phyloP scores from a whole-genome alignment of 2,113 vertebrate species.

The Egretta garzetta region DNA sequence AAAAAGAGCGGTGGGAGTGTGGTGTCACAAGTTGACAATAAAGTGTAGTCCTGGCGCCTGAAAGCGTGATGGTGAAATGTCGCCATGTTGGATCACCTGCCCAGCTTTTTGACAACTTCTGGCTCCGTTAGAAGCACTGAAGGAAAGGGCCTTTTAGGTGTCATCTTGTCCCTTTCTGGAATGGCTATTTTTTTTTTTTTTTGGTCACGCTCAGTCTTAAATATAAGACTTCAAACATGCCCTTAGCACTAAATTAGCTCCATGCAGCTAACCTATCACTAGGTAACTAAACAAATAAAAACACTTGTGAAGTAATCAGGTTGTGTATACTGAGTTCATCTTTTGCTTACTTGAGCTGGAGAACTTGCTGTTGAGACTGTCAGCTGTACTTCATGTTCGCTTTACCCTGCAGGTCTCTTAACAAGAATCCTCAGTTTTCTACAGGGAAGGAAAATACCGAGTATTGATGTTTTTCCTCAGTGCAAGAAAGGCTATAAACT shows the following conservation, averaged over 20 bases:
- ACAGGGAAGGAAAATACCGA: neutral
- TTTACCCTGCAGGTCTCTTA: neutral
- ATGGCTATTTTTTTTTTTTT: accelerated
- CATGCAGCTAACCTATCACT: too few relatives aligned
- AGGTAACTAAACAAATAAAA: neutral
- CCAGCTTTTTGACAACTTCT: neutral
- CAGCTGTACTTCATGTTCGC: neutral
- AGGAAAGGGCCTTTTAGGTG: neutral
- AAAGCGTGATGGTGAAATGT: neutral
- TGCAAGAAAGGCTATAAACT: neutral
- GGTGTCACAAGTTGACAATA: neutral
- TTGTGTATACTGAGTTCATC: neutral
- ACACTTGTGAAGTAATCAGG: neutral
- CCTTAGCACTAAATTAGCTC: neutral
- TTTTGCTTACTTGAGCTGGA: neutral
- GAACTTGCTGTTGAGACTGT: neutral
- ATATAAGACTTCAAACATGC: neutral
- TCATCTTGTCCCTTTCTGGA: neutral
- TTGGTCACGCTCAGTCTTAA: neutral
- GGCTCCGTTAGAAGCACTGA: neutral
- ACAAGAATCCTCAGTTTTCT: neutral
- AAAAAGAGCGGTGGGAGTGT: neutral
- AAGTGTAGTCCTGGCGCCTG: neutral
- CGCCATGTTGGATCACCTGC: neutral
- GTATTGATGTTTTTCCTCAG: neutral